Percentiles rank a stretch among this genome's conserved stretches.
Conservation (phyloP, 2,888 invertebrate genomes). For the Cybosia mesomella region DNA sequence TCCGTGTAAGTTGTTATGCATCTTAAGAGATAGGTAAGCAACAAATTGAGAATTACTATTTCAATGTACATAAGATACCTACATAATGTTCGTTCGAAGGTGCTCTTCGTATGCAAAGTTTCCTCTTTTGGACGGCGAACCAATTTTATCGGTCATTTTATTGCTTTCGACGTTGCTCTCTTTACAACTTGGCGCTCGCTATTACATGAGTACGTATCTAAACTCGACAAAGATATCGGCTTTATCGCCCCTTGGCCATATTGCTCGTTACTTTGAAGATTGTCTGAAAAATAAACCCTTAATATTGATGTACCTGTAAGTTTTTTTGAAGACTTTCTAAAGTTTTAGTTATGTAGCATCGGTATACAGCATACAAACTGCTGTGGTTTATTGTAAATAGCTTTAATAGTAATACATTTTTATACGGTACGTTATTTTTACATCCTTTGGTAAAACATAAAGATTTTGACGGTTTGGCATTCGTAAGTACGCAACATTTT, state of each 20-base stretch:
- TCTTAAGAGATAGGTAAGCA: constrained; percentile 24
- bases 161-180: constrained; percentile 52
- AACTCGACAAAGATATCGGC: constrained; percentile 51
- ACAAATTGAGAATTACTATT: constrained; percentile 40
- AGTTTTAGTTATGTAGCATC: not conserved
- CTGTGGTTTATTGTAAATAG: not conserved
- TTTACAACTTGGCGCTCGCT: constrained; percentile 50
- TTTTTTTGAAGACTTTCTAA: not conserved
- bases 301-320: constrained; percentile 22
- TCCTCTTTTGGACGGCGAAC: constrained; percentile 52
- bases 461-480: not conserved
- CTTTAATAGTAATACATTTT: too few relatives aligned
- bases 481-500: not conserved
- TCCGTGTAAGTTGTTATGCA: not conserved
- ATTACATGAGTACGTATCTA: constrained; percentile 52
- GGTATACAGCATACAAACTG: not conserved
- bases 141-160: constrained; percentile 58
- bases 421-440: too few relatives aligned
- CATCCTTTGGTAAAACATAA: not conserved
- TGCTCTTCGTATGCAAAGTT: constrained; percentile 56
- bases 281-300: constrained; percentile 29
- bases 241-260: constrained; percentile 45
- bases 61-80: constrained; percentile 35
- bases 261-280: constrained; percentile 36
- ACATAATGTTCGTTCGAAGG: constrained; percentile 43